Evolutionary conservation across 2,113 vertebrate genomes (phyloP).

Genomic region (Macroglossus sobrinus): DNA sequence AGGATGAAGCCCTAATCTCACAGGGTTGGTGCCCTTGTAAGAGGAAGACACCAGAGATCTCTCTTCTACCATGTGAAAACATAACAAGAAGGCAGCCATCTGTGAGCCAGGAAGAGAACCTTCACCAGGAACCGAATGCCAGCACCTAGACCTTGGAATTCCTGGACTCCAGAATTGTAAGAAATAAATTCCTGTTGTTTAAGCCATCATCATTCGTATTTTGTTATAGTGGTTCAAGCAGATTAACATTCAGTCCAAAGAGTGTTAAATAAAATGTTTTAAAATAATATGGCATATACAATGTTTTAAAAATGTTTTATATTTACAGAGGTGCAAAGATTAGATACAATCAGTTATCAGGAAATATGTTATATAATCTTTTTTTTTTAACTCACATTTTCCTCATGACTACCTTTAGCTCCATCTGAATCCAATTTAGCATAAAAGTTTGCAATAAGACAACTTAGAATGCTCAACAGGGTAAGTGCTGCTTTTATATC

Average conservation of each 20-base stretch:
- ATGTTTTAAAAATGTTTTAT: not conserved
- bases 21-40: not conserved
- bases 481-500: not conserved
- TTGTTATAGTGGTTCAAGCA: not conserved
- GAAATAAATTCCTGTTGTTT: not conserved
- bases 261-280: conserved; percentile 4
- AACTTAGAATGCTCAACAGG: not conserved
- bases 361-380: not conserved
- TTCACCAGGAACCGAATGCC: not conserved
- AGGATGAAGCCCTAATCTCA: not conserved
- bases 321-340: not conserved
- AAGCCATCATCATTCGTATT: not conserved
- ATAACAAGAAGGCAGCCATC: not conserved
- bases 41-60: not conserved
- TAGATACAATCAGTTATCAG: not conserved
- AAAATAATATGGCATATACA: not conserved
- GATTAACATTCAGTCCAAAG: not conserved
- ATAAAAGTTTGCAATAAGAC: not conserved
- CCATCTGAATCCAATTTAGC: conserved; percentile 12
- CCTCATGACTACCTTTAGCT: not conserved
- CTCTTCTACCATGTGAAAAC: not conserved
- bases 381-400: not conserved
- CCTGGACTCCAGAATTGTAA: not conserved
- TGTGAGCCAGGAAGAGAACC: not conserved
- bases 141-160: not conserved